phyloP scores from a whole-genome alignment of 2,797 vertebrate genomes.

The Manis javanica region DNA sequence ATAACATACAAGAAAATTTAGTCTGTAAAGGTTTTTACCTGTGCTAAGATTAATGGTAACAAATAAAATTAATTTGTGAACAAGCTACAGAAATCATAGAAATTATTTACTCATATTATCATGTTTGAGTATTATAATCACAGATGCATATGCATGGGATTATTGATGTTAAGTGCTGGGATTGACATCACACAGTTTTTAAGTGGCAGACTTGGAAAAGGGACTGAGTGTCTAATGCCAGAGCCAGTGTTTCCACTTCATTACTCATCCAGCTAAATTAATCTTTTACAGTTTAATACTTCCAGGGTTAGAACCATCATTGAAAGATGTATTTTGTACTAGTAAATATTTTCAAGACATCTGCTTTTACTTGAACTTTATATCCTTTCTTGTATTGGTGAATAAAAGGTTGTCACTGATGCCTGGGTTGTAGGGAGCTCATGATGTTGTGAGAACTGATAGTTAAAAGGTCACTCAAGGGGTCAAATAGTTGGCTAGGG shows the following conservation, averaged over 20 bases:
- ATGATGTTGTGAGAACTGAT: background rate
- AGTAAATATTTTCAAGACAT: background rate
- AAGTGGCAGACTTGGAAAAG: conserved; percentile 39
- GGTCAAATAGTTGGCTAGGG: background rate
- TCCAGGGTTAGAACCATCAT: background rate
- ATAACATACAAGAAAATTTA: background rate
- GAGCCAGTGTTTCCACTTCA: background rate
- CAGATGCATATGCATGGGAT: background rate
- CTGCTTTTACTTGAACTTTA: background rate
- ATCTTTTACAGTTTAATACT: conserved; percentile 28
- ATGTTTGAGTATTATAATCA: conserved; percentile 8
- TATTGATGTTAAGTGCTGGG: background rate
- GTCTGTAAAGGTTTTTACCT: background rate
- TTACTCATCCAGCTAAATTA: background rate
- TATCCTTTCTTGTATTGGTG: background rate
- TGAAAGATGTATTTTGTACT: conserved; percentile 24
- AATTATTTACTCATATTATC: background rate
- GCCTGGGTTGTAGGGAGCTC: background rate
- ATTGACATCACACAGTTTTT: background rate
- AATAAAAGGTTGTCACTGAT: background rate
- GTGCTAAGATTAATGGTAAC: background rate
- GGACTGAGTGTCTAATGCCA: conserved; percentile 5
- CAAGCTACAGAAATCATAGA: conserved; percentile 1
- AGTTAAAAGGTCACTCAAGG: background rate
- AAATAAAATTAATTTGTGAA: background rate